These are phyloP conservation scores for Rousettus madagascariensis DNA, from an alignment of 2,797 vertebrate genomes.

Conservation along the genomic window DNA sequence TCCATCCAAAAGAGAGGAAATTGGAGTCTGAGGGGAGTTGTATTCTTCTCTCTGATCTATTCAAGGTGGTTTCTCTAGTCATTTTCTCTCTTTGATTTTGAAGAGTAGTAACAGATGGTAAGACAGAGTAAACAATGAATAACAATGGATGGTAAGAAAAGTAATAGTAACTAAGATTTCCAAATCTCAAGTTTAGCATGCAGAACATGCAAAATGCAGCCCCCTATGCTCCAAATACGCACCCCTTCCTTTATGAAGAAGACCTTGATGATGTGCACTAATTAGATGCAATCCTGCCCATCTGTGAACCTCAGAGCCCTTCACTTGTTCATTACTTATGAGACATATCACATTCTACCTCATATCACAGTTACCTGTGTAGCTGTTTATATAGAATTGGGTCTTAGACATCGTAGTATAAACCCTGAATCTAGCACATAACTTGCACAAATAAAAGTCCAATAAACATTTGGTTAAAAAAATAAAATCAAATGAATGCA, in stretches of 20 bases:
- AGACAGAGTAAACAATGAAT: neutral
- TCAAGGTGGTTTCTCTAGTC: conserved; percentile 16
- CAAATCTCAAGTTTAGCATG: neutral
- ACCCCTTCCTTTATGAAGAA: neutral
- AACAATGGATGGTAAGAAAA: neutral
- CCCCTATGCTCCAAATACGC: neutral
- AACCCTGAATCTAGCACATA: neutral
- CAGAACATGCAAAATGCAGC: neutral
- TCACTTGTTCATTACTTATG: neutral
- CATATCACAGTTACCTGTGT: neutral
- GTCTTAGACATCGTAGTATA: neutral
- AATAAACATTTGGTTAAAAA: neutral
- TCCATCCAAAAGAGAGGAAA: neutral
- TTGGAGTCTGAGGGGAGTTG: neutral
- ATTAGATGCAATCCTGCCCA: neutral
- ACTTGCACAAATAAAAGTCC: neutral
- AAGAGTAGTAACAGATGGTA: neutral
- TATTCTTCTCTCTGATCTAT: neutral
- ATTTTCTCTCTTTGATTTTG: conserved; percentile 15
- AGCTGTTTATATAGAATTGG: neutral
- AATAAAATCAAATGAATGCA: neutral
- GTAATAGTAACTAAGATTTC: neutral
- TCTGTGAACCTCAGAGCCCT: neutral
- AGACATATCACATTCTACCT: neutral
- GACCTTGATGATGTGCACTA: neutral